Base-by-base conservation (phyloP, 2,888 invertebrate species). In the Nasonia oneida region DNA sequence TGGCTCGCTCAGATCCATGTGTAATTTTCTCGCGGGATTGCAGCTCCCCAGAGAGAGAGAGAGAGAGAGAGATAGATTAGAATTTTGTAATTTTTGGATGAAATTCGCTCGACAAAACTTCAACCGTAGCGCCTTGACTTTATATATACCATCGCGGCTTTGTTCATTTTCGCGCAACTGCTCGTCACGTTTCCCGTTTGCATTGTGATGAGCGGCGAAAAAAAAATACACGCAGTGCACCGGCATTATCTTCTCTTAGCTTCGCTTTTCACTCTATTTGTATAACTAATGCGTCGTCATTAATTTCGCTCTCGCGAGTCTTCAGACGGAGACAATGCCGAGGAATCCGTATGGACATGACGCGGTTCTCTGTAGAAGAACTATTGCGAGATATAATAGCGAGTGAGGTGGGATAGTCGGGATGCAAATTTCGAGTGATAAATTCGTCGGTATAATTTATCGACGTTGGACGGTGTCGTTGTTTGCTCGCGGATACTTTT, bases 181-280 rank as follows among this genome's bases (percentile, higher is more conserved):
- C 64, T n/a, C 33, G 67, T 14, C 33, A 14, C 67, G 67, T 67
- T 67, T 29, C n/a, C 57, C 18, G 18, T n/a, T 61, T n/a, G 10
- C n/a, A n/a, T 61, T 61, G 57, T 8, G 57, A 61, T 61, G 57
- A n/a, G 57, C 8, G 1, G 23, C 57, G 23, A 23, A 8, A 2
- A 57, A 4, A 10, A 12, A 42, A 29, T 39, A 10, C 15, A 8
- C 57, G 5, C 57, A n/a, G 23, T 3, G n/a, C 4, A 70, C 33
- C 37, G 33, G 33, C 6, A 67, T 53, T 74, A 15, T 47, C 47
- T 47, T 12, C 82, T 81, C 37, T 77, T 83, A 82, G 81, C 79
- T 29, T 87, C 83, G 76, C 77, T 50, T 64, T 33, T 42, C 42
- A 79, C 61, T 50, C 81, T 86, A 71, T 71, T 71, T 71, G 71